Conservation (phyloP, 2,113 vertebrate species). For the Melozone crissalis region DNA sequence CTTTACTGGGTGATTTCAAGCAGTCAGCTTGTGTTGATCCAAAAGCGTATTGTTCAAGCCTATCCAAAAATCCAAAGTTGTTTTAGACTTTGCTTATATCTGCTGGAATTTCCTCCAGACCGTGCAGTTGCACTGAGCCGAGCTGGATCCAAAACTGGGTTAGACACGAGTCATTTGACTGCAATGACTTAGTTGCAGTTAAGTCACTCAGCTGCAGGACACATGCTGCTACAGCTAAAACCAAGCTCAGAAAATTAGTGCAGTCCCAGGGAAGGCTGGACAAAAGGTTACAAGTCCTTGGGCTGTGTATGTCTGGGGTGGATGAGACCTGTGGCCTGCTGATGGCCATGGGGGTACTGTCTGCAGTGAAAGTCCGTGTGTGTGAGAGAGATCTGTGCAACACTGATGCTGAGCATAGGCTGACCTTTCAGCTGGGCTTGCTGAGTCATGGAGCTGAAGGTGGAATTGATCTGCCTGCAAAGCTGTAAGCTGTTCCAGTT, state of each 20-base stretch:
- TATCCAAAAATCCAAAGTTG: not conserved
- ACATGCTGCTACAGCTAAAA: not conserved
- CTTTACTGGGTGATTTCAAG: not conserved
- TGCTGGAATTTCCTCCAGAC: not conserved
- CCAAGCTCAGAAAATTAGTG: not conserved
- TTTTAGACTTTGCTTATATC: not conserved
- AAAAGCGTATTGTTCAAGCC: not conserved
- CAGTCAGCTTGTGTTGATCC: not conserved
- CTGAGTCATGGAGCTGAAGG: not conserved
- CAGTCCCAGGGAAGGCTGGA: not conserved
- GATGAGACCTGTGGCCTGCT: not conserved
- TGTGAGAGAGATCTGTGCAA: not conserved
- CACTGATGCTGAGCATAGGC: fast-evolving
- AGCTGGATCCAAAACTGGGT: not conserved
- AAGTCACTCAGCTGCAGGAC: not conserved
- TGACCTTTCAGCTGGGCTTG: not conserved
- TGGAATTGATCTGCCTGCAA: not conserved
- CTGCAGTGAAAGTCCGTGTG: not conserved
- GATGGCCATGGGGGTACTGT: no score
- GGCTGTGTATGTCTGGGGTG: not conserved
- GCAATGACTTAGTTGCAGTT: not conserved
- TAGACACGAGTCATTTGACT: not conserved
- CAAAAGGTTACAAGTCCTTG: not conserved
- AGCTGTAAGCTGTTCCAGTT: not conserved
- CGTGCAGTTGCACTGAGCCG: fast-evolving